Evolutionary conservation across 2,113 vertebrate species (phyloP), one percentile per base, ranked within the genome.

Genomic region (Anhinga anhinga): DNA sequence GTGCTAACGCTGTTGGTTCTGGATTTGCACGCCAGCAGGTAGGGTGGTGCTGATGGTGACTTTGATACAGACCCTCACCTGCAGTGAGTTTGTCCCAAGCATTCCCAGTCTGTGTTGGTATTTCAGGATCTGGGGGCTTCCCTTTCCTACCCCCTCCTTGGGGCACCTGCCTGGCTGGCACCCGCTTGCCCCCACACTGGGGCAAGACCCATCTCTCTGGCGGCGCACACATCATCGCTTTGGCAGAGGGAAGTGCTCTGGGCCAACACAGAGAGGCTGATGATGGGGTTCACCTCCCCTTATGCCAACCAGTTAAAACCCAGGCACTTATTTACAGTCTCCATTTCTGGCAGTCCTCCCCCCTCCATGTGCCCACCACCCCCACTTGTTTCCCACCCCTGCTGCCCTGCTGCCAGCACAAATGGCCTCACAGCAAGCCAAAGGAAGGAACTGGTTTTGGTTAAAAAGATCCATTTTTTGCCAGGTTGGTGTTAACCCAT

Each of bases 1-100:
- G 7, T n/a, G n/a, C 36, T 1, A 2, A 10, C 1, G 6, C 32
- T 62, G 26, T 23, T 1, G 1, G 27, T 14, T 30, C 18, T 61
- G 45, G 50, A 49, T 65, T 59, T 61, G 58, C 27, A 71, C 22
- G 12, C 25, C 20, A 30, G 23, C 1, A 1, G 13, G 23, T 34
- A 81, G 16, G 15, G 21, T 65, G 40, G 3, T 53, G 38, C 13
- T 61, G 20, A 13, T 42, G 34, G n/a, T 29, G 18, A 34, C 15
- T 84, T 49, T 19, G 5, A 30, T 58, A 44, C 7, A 13, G 38
- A 26, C n/a, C 15, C 38, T 69, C 26, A 49, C 45, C 56, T 65
- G 30, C 38, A 47, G 36, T 17, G 22, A 85, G 32, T 14, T 67
- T 44, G 23, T 25, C 32, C 22, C 38, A 59, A 50, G 50, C 10